Base-by-base conservation (phyloP, 2,888 invertebrate genomes). In the Hypomecis atomaria region DNA sequence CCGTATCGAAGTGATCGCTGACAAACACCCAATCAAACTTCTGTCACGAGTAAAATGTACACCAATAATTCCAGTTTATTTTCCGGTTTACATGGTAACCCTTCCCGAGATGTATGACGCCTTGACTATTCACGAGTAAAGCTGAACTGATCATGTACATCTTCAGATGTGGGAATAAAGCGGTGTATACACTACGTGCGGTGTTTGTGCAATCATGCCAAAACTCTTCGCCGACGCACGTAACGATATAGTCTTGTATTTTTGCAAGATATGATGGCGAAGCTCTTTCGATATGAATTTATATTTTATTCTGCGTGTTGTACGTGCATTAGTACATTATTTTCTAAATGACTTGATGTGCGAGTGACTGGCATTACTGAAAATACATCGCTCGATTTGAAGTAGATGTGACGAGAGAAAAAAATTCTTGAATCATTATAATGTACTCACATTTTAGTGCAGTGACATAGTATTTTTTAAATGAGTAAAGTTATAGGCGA, bases 41-140 rank as follows among this genome's bases (percentile, higher is more conserved):
- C n/a, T n/a, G n/a, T n/a, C n/a, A n/a, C n/a, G n/a, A n/a, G n/a
- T n/a, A n/a, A n/a, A n/a, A n/a, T 23, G 23, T 23, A 23, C 23
- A 23, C n/a, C n/a, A n/a, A n/a, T n/a, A 23, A 23, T 2, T 23
- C 23, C 1, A 23, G 3, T 11, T 49, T 36, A n/a, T 0, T 38
- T 50, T n/a, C 4, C 0, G 33, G 3, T 36, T 37, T 37, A 13
- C 33, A 37, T 54, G 55, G 44, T 37, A 13, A 44, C 55, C 55
- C 55, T 78, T 75, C 67, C 53, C 47, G 7, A 59, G 47, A 58
- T 62, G 50, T 53, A 66, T 50, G 49, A 54, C 45, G 36, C 13
- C 38, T 49, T 63, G 65, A 44, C 56, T 52, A 50, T 57, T 57
- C 57, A 42, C 42, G 57, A 45, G 42, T 62, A 23, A 53, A 53